These are phyloP conservation scores for Natator depressus DNA, from an alignment of 2,113 vertebrate genomes.

Conservation along the genomic window DNA sequence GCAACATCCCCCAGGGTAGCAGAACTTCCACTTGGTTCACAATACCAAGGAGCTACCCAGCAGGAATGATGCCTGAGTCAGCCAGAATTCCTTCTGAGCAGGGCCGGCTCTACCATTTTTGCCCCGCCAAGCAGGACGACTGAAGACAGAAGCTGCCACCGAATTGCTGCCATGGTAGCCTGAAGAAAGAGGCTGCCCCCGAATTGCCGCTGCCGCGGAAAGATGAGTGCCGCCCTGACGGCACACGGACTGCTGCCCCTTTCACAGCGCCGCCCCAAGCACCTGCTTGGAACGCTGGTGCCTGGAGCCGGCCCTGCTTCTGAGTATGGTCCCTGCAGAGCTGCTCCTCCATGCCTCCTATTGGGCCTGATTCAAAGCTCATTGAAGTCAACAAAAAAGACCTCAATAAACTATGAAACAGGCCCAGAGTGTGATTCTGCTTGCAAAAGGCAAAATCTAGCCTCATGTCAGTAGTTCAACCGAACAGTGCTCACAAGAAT, in stretches of 20 bases:
- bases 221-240: no score
- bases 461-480: background rate
- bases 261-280: no score
- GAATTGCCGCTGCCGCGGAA: no score
- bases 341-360: rapidly evolving
- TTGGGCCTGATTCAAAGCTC: rapidly evolving
- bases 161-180: no score
- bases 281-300: no score
- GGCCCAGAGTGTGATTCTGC: background rate
- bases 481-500: background rate
- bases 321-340: background rate
- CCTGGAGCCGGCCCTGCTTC: background rate
- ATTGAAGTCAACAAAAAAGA: background rate
- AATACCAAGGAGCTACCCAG: background rate
- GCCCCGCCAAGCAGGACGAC: no score
- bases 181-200: no score
- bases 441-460: background rate
- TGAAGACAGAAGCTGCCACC: no score
- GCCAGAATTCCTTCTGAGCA: background rate
- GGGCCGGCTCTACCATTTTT: no score
- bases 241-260: no score
- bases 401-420: background rate
- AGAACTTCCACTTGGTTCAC: background rate
- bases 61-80: background rate
- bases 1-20: background rate